These are phyloP conservation scores for Mesoligia furuncula DNA, from an alignment of 2,888 invertebrate genomes.

Conservation along the genomic window DNA sequence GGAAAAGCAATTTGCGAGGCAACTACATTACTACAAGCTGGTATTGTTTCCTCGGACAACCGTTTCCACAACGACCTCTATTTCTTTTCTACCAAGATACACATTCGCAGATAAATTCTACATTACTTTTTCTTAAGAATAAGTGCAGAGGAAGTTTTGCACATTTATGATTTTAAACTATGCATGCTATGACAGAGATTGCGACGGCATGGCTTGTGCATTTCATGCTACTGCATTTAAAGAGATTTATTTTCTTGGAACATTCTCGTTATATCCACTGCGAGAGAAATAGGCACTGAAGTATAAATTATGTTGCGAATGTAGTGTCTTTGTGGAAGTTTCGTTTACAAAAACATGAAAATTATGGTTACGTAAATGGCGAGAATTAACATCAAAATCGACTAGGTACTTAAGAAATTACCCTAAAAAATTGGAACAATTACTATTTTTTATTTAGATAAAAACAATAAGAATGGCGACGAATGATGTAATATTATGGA, in stretches of 20 bases:
- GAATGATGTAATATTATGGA: not conserved
- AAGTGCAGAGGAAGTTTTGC: constrained; percentile 23
- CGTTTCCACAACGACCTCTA: not conserved
- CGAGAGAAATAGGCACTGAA: not conserved
- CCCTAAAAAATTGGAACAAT: too few species aligned
- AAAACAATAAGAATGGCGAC: not conserved
- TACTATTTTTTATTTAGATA: too few species aligned
- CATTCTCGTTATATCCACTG: constrained; percentile 1
- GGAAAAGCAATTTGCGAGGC: not conserved
- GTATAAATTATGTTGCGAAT: constrained; percentile 1
- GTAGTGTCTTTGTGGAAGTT: not conserved
- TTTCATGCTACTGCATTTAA: constrained; percentile 33
- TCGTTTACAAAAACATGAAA: not conserved
- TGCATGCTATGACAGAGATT: constrained; percentile 42
- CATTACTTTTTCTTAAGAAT: not conserved
- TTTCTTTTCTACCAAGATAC: not conserved
- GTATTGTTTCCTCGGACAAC: not conserved
- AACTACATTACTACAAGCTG: not conserved
- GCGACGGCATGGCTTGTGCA: not conserved
- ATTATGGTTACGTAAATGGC: too few species aligned
- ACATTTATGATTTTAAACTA: constrained; percentile 45
- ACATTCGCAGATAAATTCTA: constrained; percentile 13
- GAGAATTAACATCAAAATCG: too few species aligned
- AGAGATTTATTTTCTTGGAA: constrained; percentile 40
- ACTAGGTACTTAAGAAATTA: too few species aligned